Evolutionary conservation across 2,113 vertebrate genomes (phyloP).

Genomic region (Sphyrna mokarran): DNA sequence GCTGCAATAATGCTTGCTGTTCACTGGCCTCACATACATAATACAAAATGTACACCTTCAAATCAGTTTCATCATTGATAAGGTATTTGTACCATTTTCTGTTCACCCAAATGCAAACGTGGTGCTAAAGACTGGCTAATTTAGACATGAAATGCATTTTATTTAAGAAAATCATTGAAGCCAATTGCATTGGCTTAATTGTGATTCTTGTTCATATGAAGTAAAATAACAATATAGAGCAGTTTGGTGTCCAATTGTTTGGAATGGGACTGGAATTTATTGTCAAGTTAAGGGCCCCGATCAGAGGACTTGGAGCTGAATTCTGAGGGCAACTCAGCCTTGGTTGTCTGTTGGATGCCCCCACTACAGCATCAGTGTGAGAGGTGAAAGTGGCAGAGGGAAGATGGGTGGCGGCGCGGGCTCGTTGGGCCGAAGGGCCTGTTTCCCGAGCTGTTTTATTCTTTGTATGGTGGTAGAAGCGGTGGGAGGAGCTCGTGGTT

Average conservation of each 20-base stretch:
- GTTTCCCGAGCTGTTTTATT: too few relatives aligned
- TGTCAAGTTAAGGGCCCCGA: too few relatives aligned
- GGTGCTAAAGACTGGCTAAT: background rate
- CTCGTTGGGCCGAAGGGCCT: too few relatives aligned
- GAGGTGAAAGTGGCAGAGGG: too few relatives aligned
- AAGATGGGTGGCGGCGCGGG: too few relatives aligned
- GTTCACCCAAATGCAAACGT: background rate
- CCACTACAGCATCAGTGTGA: too few relatives aligned
- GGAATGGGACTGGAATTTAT: background rate
- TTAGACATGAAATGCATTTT: background rate
- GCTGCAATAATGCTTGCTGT: background rate
- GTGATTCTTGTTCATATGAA: background rate
- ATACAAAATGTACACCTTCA: too few relatives aligned
- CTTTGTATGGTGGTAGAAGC: too few relatives aligned
- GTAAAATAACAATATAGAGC: background rate
- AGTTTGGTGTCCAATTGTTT: background rate
- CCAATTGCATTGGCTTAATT: background rate
- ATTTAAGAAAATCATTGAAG: background rate
- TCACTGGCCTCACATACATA: background rate
- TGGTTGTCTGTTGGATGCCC: too few relatives aligned
- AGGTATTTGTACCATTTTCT: background rate
- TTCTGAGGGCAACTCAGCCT: too few relatives aligned
- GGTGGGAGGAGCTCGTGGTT: too few relatives aligned
- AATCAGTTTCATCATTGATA: background rate
- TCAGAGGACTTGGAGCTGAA: too few relatives aligned